Evolutionary conservation across 2,888 invertebrate genomes (phyloP).

Genomic region (Yponomeuta cagnagella): DNA sequence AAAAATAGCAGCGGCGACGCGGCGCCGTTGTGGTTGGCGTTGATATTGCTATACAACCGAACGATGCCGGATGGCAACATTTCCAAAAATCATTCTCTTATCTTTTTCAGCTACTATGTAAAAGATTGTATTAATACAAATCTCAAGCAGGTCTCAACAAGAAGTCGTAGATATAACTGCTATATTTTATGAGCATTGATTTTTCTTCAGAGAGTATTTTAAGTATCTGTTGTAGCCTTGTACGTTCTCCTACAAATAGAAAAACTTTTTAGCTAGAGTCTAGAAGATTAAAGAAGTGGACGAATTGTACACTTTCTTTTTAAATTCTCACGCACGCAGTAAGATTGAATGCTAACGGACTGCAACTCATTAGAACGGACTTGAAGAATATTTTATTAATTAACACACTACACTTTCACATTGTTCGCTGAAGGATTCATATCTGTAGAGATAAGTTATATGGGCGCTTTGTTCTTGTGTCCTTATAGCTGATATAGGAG

Average conservation of each 20-base stretch:
- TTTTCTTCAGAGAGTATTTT: background rate
- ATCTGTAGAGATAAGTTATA: constrained; percentile 16
- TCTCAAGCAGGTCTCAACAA: background rate
- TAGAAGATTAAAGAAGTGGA: background rate
- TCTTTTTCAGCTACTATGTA: background rate
- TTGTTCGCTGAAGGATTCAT: constrained; percentile 16
- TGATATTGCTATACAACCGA: background rate
- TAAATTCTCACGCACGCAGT: background rate
- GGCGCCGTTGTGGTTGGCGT: constrained; percentile 5
- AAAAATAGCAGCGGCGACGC: constrained; percentile 52
- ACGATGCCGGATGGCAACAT: background rate
- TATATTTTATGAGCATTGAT: background rate
- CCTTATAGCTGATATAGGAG: constrained; percentile 1
- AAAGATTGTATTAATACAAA: background rate
- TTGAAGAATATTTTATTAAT: constrained; percentile 4
- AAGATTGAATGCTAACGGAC: constrained; percentile 6
- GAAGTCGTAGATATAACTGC: background rate
- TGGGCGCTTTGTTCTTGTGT: constrained; percentile 9
- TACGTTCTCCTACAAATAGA: background rate
- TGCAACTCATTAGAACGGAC: constrained; percentile 5
- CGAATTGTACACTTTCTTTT: background rate
- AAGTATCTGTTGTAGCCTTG: background rate
- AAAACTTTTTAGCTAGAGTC: background rate
- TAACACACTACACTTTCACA: constrained; percentile 18
- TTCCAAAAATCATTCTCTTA: background rate